Evolutionary conservation across 2,888 invertebrate genomes (phyloP), one percentile per base, ranked within the genome.

Genomic region (Pherbina coryleti): DNA sequence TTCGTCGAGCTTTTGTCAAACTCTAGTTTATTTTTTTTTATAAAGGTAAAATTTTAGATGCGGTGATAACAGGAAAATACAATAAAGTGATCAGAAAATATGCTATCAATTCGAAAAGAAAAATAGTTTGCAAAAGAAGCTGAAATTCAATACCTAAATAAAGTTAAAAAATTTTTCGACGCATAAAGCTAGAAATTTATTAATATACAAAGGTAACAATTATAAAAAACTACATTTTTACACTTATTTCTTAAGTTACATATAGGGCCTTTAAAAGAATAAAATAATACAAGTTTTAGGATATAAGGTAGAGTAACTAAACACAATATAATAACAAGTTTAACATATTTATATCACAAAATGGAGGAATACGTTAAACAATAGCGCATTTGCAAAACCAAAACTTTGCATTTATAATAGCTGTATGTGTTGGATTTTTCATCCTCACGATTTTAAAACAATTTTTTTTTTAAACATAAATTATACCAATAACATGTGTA

Each of bases 341-440:
- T 37, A 60, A 79, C 79, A 82, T 79, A 84, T 85, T 84, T 86
- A 87, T 87, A 87, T 87, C 87, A 87, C 87, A 86, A 87, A 86
- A 86, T 84, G 84, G 86, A 86, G 86, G 86, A 86, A 86, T 87
- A 87, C 82, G 85, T 81, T 83, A 84, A 78, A 82, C 55, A 73
- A 74, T 62, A 74, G 14, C 64, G 34, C 31, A 19, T n/a, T 17
- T 66, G 34, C 64, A 37, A 66, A 66, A 66, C 2, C 34, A 31
- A 19, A 19, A n/a, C 5, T 60, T 60, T 66, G 31, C 25, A 9
- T 66, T 4, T 5, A 66, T 31, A 19, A 34, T 7, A 28, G n/a
- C 34, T 66, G 31, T n/a, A 34, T 34, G 19, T 31, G 34, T 34
- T 37, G 19, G 31, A 9, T 34, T 34, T 64, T 62, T 66, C 9